These are phyloP conservation scores for Hoplias malabaricus DNA, from an alignment of 2,113 vertebrate genomes.

Conservation along the genomic window DNA sequence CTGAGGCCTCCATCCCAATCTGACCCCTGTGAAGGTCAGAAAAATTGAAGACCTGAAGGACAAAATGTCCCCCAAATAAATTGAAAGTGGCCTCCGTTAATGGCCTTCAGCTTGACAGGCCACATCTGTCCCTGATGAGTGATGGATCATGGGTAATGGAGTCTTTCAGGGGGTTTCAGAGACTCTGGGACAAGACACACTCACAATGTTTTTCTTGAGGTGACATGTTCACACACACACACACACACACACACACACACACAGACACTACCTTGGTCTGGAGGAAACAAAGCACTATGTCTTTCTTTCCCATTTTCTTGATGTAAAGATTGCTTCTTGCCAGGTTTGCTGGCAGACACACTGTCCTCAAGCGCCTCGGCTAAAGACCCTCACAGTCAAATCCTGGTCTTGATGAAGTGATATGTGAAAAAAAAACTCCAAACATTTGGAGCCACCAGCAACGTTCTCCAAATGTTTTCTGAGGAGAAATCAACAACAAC, in stretches of 20 bases:
- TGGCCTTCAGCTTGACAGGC: slow-evolving; percentile 2
- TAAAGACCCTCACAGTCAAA: slow-evolving; percentile 37
- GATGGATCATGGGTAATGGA: slow-evolving; percentile 34
- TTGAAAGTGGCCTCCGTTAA: not conserved
- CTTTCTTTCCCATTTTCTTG: not conserved
- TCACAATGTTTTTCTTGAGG: not conserved
- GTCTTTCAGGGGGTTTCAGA: not conserved
- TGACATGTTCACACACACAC: no score
- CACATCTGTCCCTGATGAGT: not conserved
- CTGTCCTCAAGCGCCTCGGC: not conserved
- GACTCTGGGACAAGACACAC: not conserved
- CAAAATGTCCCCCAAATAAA: not conserved
- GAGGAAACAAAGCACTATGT: not conserved
- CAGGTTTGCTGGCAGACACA: not conserved
- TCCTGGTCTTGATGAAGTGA: not conserved
- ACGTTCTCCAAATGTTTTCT: not conserved
- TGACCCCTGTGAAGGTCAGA: not conserved
- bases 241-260: not conserved
- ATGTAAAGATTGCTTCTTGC: not conserved
- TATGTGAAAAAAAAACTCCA: not conserved
- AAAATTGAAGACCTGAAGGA: not conserved
- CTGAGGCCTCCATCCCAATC: not conserved
- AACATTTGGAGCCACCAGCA: not conserved
- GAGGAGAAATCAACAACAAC: no score
- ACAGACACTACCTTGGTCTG: not conserved